Evolutionary conservation across 1,140 invertebrate species (phyloP).

Genomic region (Eulimnadia texana): DNA sequence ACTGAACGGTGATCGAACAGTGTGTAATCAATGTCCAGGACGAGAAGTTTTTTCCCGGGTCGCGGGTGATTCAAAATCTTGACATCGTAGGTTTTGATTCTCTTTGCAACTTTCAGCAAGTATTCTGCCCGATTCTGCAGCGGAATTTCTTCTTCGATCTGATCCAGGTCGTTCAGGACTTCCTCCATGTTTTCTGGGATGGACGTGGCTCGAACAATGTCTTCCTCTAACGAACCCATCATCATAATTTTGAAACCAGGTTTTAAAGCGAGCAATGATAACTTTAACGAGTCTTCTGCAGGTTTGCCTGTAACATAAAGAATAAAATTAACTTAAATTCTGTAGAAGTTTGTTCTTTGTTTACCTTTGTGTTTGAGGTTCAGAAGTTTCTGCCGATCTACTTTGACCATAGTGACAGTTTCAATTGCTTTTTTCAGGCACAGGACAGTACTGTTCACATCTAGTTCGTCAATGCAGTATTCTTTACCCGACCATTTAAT

Average conservation of each 20-base stretch:
- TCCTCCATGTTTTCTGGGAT: constrained; percentile 65
- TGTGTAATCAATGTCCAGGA: constrained; percentile 94
- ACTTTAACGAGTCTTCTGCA: constrained; percentile 53
- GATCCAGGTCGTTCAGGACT: constrained; percentile 70
- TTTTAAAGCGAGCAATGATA: constrained; percentile 58
- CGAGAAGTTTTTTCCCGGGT: constrained; percentile 72
- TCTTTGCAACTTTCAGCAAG: constrained; percentile 50
- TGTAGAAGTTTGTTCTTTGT: constrained; percentile 9
- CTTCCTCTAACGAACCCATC: constrained; percentile 87
- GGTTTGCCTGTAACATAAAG: constrained; percentile 48
- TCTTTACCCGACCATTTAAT: constrained; percentile 89
- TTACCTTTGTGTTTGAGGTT: constrained; percentile 82
- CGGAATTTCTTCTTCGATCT: constrained; percentile 60
- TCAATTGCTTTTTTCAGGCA: constrained; percentile 65
- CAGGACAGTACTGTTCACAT: constrained; percentile 50
- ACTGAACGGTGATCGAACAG: constrained; percentile 87
- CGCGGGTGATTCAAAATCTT: constrained; percentile 65
- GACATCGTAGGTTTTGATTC: constrained; percentile 66
- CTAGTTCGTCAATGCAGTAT: constrained; percentile 50
- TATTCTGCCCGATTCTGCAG: constrained; percentile 59
- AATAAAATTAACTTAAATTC: background rate
- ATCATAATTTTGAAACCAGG: constrained; percentile 89
- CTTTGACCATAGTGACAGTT: constrained; percentile 65
- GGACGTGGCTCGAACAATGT: constrained; percentile 62
- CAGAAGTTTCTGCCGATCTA: constrained; percentile 79